phyloP scores from a whole-genome alignment of 2,888 invertebrate species.

The Leucania comma region DNA sequence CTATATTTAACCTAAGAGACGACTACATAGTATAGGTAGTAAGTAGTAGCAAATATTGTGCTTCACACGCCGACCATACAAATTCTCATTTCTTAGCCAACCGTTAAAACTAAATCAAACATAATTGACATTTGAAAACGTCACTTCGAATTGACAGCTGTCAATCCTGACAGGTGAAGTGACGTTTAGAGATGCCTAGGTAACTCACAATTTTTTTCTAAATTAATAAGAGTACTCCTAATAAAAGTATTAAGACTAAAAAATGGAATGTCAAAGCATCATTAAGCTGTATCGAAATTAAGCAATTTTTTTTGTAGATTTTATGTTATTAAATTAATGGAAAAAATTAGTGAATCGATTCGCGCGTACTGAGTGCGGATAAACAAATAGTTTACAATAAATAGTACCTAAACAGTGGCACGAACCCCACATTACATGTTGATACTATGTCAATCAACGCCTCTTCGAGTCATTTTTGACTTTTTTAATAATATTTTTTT shows the following conservation, averaged over 20 bases:
- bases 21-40: conserved; percentile 72
- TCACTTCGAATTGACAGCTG: conserved; percentile 62
- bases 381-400: conserved; percentile 87
- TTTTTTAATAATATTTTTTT: conserved; percentile 83
- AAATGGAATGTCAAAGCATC: conserved; percentile 83
- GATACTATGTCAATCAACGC: conserved; percentile 78
- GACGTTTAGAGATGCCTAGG: conserved; percentile 72
- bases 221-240: conserved; percentile 82
- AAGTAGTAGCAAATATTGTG: conserved; percentile 86
- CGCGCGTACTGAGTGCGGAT: conserved; percentile 74
- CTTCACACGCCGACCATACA: conserved; percentile 73
- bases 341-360: conserved; percentile 67
- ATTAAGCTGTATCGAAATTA: conserved; percentile 78
- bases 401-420: conserved; percentile 82
- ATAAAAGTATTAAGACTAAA: conserved; percentile 83
- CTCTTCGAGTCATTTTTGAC: conserved; percentile 85
- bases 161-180: conserved; percentile 59
- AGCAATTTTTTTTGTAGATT: conserved; percentile 65
- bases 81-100: conserved; percentile 68
- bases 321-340: conserved; percentile 66
- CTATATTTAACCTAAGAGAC: conserved; percentile 83
- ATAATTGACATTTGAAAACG: conserved; percentile 57
- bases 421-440: conserved; percentile 66
- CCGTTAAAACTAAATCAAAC: conserved; percentile 74
- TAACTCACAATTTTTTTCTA: conserved; percentile 85